Percentiles rank a stretch among this genome's conserved stretches.
These are phyloP conservation scores for Nasonia longicornis DNA, from an alignment of 1,140 invertebrate species.

Conservation along the genomic window DNA sequence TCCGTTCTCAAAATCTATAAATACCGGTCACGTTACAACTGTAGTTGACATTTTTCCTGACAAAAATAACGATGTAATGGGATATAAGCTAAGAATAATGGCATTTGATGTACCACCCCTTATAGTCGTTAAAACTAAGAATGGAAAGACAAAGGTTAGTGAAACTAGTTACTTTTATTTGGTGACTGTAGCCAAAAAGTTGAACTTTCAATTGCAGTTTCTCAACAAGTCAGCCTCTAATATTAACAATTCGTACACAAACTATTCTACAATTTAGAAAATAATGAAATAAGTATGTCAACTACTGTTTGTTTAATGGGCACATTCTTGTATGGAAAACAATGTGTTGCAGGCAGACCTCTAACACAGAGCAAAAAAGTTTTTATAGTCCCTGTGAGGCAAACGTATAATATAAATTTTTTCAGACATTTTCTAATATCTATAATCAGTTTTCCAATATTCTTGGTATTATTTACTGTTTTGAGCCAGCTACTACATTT, in stretches of 20 bases:
- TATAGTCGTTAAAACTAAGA: neutral
- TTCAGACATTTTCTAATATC: neutral
- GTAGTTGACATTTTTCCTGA: neutral
- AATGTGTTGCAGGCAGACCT: no score
- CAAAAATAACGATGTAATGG: neutral
- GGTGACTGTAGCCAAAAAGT: no score
- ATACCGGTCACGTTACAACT: neutral
- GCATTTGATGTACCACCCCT: neutral
- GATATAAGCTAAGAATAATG: neutral
- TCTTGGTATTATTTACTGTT: neutral
- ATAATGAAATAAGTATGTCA: no score
- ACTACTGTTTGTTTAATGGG: no score
- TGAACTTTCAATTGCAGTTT: no score
- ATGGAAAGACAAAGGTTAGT: neutral
- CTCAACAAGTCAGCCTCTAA: no score
- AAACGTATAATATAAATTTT: neutral
- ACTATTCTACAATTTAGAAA: no score
- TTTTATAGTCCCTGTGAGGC: neutral
- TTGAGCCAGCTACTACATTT: neutral
- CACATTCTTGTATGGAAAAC: no score
- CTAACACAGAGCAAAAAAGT: neutral
- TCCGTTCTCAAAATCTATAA: neutral
- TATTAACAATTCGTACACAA: no score
- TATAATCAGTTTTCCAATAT: neutral
- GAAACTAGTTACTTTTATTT: neutral